Percentiles rank a stretch among this genome's conserved stretches.
phyloP scores from a whole-genome alignment of 2,888 invertebrate genomes.

The Melieria omissa region DNA sequence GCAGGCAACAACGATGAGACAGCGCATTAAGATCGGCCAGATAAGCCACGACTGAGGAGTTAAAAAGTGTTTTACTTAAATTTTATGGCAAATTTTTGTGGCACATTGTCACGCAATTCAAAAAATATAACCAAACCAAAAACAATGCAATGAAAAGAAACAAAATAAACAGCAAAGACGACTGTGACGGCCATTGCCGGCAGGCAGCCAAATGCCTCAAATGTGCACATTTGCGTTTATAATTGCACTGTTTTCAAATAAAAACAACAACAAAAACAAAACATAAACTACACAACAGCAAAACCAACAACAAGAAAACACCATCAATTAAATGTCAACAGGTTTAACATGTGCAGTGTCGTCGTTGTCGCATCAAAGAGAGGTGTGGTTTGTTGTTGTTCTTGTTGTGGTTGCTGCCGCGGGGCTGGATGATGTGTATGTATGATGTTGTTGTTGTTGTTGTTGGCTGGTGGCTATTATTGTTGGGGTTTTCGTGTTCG shows the following conservation, averaged over 20 bases:
- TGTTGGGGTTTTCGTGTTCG: background rate
- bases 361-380: background rate
- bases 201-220: background rate
- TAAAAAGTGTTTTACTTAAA: background rate
- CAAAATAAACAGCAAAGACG: background rate
- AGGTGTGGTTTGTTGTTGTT: background rate
- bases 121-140: background rate
- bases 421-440: background rate
- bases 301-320: background rate
- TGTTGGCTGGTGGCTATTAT: background rate
- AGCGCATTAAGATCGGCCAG: too few species aligned
- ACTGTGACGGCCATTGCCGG: background rate
- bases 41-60: background rate
- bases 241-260: too few species aligned
- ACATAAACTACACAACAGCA: background rate
- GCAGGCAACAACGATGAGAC: too few species aligned
- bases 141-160: background rate
- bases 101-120: conserved; percentile 21
- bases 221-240: conserved; percentile 4
- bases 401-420: background rate
- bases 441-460: background rate
- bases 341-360: conserved; percentile 22
- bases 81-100: background rate
- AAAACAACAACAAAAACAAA: too few species aligned
- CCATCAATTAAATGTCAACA: conserved; percentile 32